Evolutionary conservation across 2,113 vertebrate species (phyloP), one percentile per base, ranked within the genome.

Genomic region (Formicarius rufipectus): DNA sequence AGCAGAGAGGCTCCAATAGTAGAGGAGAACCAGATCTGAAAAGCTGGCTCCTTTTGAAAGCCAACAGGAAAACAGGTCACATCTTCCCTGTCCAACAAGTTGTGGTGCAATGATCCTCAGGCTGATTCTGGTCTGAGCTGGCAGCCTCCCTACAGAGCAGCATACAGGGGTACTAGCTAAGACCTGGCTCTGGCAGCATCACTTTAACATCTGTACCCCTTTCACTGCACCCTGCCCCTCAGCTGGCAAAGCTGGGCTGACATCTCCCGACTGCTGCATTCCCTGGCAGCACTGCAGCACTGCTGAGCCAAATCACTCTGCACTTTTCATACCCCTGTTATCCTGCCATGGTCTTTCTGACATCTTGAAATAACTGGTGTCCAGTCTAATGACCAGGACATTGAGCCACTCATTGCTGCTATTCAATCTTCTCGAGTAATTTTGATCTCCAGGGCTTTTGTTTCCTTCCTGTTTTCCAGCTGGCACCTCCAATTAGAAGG

Each of bases 301-400:
- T 35, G n/a, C 49, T 80, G 60, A 63, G 74, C 4, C 37, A 44
- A 31, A n/a, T 21, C 9, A 1, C 21, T 16, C 66, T 45, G 31
- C 24, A 3, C 13, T 40, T 75, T 4, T 8, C 47, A 44, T 12
- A 37, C 3, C 24, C 44, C 60, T 63, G 39, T 31, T 42, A 14
- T 30, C 27, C 42, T 16, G 2, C 18, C 37, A 30, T 39, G 39
- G 33, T 50, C 66, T 35, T 35, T 40, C 22, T 3, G 6, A 16
- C 4, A 2, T 13, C 67, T 63, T 76, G 53, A 76, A 81, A 45
- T 42, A n/a, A 50, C 39, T 30, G 30, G 10, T 49, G 40, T 52
- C 50, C n/a, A 2, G 13, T 31, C 24, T 49, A 60, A 24, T 0
- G 0, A 25, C 45, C 33, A 60, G n/a, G 59, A 77, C 5, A 12